Percentiles rank a stretch among this genome's conserved stretches.
Evolutionary conservation across 2,797 vertebrate species (phyloP).

Genomic region (Diglossa cyanea): DNA sequence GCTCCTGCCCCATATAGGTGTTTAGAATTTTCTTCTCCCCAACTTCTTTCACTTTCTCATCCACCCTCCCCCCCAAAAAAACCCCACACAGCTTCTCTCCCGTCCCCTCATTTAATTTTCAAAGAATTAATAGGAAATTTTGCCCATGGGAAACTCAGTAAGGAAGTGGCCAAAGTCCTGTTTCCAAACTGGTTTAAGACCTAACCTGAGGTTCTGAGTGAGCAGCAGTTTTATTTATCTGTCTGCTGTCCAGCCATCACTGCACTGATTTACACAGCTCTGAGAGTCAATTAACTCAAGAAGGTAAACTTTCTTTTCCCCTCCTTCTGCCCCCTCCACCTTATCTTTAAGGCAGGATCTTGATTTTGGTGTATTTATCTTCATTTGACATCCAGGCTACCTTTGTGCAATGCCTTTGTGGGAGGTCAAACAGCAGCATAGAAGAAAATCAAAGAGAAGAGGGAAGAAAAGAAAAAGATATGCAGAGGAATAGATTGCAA

Average conservation of each 20-base stretch:
- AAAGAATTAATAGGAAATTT: background rate
- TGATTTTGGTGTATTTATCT: background rate
- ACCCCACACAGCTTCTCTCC: rapidly evolving
- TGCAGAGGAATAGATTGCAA: background rate
- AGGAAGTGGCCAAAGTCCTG: background rate
- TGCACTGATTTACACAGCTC: background rate
- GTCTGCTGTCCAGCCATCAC: background rate
- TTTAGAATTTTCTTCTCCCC: background rate
- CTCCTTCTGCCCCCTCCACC: no score
- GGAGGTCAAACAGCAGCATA: background rate
- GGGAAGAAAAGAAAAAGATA: background rate
- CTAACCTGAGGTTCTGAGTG: background rate
- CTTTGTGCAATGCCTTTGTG: background rate
- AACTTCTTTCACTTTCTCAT: background rate
- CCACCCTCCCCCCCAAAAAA: rapidly evolving
- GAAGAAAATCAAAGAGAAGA: background rate
- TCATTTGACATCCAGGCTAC: background rate
- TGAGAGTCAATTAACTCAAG: background rate
- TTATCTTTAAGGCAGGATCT: background rate
- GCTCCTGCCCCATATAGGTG: background rate
- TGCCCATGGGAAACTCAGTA: background rate
- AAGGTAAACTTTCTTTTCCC: background rate
- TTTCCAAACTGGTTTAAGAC: background rate
- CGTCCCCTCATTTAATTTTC: background rate
- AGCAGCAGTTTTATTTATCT: background rate